phyloP scores from a whole-genome alignment of 1,140 invertebrate genomes.

The Meloidogyne exigua region DNA sequence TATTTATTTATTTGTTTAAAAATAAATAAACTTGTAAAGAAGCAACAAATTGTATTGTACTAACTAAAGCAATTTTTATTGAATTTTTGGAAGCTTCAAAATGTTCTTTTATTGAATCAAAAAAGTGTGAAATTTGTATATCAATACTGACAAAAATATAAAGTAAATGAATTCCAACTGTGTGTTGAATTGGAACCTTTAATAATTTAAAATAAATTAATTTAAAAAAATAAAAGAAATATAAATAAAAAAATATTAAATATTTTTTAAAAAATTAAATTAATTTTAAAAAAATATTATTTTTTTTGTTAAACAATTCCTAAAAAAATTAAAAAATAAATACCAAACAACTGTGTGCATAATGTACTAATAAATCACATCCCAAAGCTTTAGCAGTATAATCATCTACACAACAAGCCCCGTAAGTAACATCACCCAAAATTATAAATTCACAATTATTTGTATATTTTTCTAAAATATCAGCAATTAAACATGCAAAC shows the following conservation, averaged over 20 bases:
- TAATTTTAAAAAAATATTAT: too few species aligned
- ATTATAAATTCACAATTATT: constrained; percentile 83
- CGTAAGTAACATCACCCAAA: constrained; percentile 97
- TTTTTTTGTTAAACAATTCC: too few species aligned
- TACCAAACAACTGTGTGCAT: constrained; percentile 95
- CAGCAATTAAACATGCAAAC: constrained; percentile 86
- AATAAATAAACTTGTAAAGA: constrained; percentile 73
- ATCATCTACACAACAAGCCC: constrained; percentile 99
- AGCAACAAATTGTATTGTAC: constrained; percentile 94
- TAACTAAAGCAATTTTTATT: constrained; percentile 77
- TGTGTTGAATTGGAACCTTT: constrained; percentile 76
- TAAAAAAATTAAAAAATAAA: too few species aligned
- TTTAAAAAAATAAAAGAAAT: too few species aligned
- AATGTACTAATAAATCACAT: constrained; percentile 90
- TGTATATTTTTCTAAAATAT: constrained; percentile 90
- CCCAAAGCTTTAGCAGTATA: constrained; percentile 82
- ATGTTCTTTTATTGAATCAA: constrained; percentile 83
- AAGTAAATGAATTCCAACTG: constrained; percentile 80
- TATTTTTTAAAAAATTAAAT: too few species aligned
- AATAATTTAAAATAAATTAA: too few species aligned
- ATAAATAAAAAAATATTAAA: too few species aligned
- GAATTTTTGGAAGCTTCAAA: constrained; percentile 67
- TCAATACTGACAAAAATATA: constrained; percentile 90
- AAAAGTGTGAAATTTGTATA: constrained; percentile 85
- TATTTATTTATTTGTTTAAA: background rate